Percentiles rank a stretch among this genome's conserved stretches.
These are phyloP conservation scores for Poecile montanus DNA, from an alignment of 2,797 vertebrate genomes.

Conservation along the genomic window DNA sequence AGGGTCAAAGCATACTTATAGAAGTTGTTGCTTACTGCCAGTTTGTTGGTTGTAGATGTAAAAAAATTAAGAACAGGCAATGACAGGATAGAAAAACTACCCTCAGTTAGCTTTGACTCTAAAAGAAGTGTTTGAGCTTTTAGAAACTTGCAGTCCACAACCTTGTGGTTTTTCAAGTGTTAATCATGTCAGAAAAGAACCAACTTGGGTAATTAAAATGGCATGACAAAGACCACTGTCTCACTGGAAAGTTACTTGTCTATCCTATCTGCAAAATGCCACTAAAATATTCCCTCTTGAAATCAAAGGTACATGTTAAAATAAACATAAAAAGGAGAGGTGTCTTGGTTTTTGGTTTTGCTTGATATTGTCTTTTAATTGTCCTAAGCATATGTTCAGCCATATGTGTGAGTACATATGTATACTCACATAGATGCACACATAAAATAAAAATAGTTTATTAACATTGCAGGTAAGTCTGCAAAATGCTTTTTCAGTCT, in stretches of 20 bases:
- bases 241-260: background rate
- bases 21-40: background rate
- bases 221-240: background rate
- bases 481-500: constrained; percentile 19
- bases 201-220: background rate
- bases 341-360: background rate
- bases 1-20: background rate
- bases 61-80: background rate
- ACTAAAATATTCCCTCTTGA: background rate
- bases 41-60: background rate
- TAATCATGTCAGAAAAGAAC: background rate
- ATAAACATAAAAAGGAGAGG: background rate
- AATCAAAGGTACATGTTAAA: background rate
- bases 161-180: background rate
- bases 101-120: background rate
- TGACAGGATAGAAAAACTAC: background rate
- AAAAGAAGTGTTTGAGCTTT: background rate
- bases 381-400: constrained; percentile 43
- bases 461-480: constrained; percentile 10
- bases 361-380: constrained; percentile 33
- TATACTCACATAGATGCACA: background rate
- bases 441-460: background rate
- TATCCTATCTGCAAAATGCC: background rate
- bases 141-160: background rate
- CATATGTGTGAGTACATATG: constrained; percentile 5